Evolutionary conservation across 2,888 invertebrate genomes (phyloP).

Genomic region (Aricia artaxerxes): DNA sequence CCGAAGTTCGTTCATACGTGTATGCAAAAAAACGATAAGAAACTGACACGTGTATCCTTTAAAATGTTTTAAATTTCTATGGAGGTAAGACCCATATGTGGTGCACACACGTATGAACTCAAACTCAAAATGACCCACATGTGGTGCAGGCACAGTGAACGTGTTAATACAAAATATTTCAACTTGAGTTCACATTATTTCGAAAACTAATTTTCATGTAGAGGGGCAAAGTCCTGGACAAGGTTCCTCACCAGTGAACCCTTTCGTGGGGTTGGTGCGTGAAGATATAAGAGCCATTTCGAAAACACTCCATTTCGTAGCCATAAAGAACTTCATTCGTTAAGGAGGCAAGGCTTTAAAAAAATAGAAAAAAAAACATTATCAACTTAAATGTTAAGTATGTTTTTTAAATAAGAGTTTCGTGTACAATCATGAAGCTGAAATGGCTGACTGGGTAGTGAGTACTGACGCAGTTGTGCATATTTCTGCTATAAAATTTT

Average conservation of each 20-base stretch:
- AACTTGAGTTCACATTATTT: not conserved
- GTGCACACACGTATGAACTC: too few species aligned
- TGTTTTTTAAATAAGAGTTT: not conserved
- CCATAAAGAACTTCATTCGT: not conserved
- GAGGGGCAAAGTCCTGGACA: too few species aligned
- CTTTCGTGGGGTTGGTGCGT: not conserved
- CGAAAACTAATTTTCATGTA: not conserved
- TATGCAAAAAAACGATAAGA: too few species aligned
- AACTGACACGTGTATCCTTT: too few species aligned
- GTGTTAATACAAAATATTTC: not conserved
- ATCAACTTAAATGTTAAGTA: not conserved
- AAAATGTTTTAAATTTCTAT: too few species aligned
- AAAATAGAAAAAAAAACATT: not conserved
- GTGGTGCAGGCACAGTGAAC: too few species aligned
- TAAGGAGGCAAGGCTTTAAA: not conserved
- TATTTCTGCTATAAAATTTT: slow-evolving; percentile 72
- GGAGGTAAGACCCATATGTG: too few species aligned
- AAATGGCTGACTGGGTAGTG: slow-evolving; percentile 36
- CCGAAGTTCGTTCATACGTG: too few species aligned
- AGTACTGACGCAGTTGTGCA: slow-evolving; percentile 56
- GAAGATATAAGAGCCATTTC: not conserved
- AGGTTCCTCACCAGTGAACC: not conserved
- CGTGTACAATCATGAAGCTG: not conserved
- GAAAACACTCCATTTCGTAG: not conserved
- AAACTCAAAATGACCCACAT: too few species aligned